Conservation (phyloP, 2,113 vertebrate species). For the Charina bottae region DNA sequence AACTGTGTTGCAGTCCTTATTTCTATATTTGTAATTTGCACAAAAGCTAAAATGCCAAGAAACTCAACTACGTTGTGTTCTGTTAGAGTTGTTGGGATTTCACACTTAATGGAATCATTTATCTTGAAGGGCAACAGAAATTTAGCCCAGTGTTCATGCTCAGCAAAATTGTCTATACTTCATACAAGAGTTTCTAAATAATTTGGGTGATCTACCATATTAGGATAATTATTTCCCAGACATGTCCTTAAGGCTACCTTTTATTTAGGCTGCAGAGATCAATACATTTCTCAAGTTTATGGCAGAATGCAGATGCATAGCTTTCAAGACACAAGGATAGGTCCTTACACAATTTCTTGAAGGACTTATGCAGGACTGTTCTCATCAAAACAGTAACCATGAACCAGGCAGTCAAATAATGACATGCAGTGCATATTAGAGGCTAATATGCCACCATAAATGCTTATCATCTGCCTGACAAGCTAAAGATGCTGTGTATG, state of each 20-base stretch:
- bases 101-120: background rate
- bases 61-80: background rate
- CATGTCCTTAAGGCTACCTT: background rate
- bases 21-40: background rate
- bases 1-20: background rate
- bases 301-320: background rate
- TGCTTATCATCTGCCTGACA: background rate
- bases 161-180: background rate
- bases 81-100: background rate
- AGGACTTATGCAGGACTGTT: background rate
- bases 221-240: background rate
- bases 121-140: background rate
- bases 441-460: background rate
- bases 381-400: background rate
- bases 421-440: background rate
- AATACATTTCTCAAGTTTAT: background rate
- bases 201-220: background rate
- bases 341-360: background rate
- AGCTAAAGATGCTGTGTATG: background rate
- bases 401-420: background rate
- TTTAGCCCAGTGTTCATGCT: background rate
- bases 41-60: background rate
- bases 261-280: background rate
- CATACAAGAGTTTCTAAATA: background rate
- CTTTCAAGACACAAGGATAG: background rate